Evolutionary conservation across 2,888 invertebrate genomes (phyloP).

Genomic region (Noctua janthe): DNA sequence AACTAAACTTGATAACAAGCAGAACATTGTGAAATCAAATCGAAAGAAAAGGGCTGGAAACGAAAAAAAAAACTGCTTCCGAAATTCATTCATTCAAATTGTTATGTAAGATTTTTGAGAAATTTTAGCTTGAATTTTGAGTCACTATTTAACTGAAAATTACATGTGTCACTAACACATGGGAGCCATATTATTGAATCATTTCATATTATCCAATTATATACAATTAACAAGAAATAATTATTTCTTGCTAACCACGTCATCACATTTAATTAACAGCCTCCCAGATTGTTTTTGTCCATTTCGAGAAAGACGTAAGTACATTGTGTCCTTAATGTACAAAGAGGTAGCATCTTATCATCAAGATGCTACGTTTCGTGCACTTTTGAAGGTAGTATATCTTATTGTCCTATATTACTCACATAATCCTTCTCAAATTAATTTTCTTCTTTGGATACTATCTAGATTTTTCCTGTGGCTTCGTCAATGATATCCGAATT

Average conservation of each 20-base stretch:
- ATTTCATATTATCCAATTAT: constrained; percentile 13
- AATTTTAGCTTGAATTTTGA: neutral
- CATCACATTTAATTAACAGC: neutral
- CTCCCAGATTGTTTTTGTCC: neutral
- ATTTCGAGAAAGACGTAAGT: neutral
- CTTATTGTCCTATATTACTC: neutral
- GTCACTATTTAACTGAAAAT: neutral
- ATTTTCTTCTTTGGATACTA: neutral
- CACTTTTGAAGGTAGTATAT: neutral
- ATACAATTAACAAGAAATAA: neutral
- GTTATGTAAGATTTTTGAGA: neutral
- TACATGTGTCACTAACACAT: neutral
- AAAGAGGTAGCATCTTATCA: no score
- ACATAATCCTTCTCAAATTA: neutral
- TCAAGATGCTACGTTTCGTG: no score
- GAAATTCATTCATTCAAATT: neutral
- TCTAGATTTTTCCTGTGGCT: neutral
- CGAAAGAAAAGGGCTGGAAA: neutral
- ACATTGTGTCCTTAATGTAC: neutral
- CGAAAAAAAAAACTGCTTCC: neutral
- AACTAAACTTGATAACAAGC: constrained; percentile 7
- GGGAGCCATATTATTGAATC: constrained; percentile 18
- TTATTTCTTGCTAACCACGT: constrained; percentile 14
- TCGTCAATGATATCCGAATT: neutral
- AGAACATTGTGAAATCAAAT: constrained; percentile 1